Evolutionary conservation across 1,140 invertebrate genomes (phyloP).

Genomic region (Psilanteris sp.): DNA sequence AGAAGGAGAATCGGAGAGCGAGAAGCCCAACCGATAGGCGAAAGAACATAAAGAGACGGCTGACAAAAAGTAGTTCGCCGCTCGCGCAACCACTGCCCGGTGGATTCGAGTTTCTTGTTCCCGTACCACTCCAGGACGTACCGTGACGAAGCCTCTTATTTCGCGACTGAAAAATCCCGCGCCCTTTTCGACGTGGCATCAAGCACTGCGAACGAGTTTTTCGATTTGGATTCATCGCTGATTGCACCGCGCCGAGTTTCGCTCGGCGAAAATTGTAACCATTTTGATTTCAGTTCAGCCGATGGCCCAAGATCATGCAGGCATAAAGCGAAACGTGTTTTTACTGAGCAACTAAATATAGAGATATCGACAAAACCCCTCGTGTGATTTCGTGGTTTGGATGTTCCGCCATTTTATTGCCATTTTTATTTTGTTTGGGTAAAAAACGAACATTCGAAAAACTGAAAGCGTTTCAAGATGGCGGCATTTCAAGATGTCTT

Average conservation of each 20-base stretch:
- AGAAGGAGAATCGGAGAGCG: conserved; percentile 41
- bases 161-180: conserved; percentile 55
- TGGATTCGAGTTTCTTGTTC: conserved; percentile 64
- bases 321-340: too few relatives aligned
- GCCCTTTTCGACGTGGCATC: conserved; percentile 51
- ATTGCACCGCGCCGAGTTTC: conserved; percentile 32
- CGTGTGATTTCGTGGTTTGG: too few relatives aligned
- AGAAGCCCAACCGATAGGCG: conserved; percentile 68
- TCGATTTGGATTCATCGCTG: conserved; percentile 49
- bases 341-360: too few relatives aligned
- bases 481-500: too few relatives aligned
- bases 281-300: conserved; percentile 16
- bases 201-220: conserved; percentile 54
- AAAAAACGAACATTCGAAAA: too few relatives aligned
- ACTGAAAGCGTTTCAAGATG: too few relatives aligned
- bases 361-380: too few relatives aligned
- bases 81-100: conserved; percentile 66
- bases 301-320: neutral
- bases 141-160: conserved; percentile 63
- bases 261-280: conserved; percentile 3
- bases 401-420: too few relatives aligned
- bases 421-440: too few relatives aligned
- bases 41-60: conserved; percentile 71
- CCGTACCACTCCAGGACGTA: conserved; percentile 53
- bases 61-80: conserved; percentile 76